Evolutionary conservation across 2,113 vertebrate species (phyloP).

Genomic region (Microtus richardsoni): DNA sequence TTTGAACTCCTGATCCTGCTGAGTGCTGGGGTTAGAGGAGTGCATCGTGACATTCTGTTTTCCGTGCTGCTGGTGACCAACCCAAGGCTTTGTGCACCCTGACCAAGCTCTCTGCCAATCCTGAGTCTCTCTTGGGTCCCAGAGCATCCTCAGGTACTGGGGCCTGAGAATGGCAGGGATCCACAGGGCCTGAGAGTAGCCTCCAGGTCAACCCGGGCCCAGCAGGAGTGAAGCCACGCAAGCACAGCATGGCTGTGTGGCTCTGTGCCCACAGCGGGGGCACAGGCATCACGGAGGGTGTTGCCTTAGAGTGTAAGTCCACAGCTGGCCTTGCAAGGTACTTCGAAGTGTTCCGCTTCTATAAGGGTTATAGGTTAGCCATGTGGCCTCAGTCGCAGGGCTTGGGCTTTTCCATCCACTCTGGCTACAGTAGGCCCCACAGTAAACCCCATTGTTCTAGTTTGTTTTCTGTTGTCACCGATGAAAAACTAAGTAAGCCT

Average conservation of each 20-base stretch:
- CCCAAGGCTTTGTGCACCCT: not conserved
- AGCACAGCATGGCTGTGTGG: fast-evolving
- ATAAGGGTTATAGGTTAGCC: not conserved
- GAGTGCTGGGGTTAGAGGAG: not conserved
- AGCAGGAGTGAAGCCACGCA: not conserved
- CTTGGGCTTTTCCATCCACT: not conserved
- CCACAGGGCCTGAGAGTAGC: not conserved
- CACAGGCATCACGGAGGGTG: fast-evolving
- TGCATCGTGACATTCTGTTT: not conserved
- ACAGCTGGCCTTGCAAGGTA: not conserved
- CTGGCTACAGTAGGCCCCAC: not conserved
- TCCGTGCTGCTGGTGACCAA: not conserved
- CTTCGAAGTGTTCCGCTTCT: not conserved
- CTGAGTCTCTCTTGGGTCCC: not conserved
- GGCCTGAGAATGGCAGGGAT: not conserved
- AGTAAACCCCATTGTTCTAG: fast-evolving
- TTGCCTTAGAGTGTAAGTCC: not conserved
- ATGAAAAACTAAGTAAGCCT: not conserved
- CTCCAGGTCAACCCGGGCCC: not conserved
- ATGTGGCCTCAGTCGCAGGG: not conserved
- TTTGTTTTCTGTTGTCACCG: not conserved
- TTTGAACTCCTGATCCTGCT: not conserved
- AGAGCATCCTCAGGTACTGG: not conserved
- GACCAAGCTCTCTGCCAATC: not conserved
- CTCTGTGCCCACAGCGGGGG: not conserved